Evolutionary conservation across 2,113 vertebrate genomes (phyloP).

Genomic region (Triplophysa tibetana): DNA sequence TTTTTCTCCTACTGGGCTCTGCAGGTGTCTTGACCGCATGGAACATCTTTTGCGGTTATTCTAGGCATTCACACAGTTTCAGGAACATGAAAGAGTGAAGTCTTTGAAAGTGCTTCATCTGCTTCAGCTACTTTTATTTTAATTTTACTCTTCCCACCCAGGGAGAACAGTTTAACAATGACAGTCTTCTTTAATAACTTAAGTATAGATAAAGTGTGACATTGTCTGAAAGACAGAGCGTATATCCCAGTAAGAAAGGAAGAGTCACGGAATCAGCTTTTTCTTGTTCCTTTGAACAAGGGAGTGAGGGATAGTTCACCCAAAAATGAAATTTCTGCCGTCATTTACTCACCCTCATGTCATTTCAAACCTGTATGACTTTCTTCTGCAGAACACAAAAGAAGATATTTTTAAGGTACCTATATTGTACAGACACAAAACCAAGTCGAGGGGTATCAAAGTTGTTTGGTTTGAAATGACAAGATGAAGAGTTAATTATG

Average conservation of each 20-base stretch:
- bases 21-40: conserved; percentile 20
- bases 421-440: no score
- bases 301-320: no score
- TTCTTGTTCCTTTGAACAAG: background rate
- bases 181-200: background rate
- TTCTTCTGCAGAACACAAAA: no score
- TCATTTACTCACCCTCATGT: no score
- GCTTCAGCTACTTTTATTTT: background rate
- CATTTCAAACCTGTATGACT: no score
- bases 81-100: background rate
- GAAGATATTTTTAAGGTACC: no score
- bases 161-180: conserved; percentile 23
- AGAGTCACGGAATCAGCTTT: background rate
- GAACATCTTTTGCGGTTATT: conserved; percentile 26
- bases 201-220: conserved; percentile 12
- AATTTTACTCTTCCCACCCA: conserved; percentile 9
- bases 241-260: background rate
- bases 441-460: no score
- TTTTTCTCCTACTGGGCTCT: conserved; percentile 14
- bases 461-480: no score
- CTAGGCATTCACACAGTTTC: conserved; percentile 17
- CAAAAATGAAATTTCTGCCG: no score
- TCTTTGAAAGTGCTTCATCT: conserved; percentile 11
- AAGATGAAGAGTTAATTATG: no score
- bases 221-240: conserved; percentile 2